phyloP scores from a whole-genome alignment of 2,797 vertebrate genomes.

The Austrolebias charrua region DNA sequence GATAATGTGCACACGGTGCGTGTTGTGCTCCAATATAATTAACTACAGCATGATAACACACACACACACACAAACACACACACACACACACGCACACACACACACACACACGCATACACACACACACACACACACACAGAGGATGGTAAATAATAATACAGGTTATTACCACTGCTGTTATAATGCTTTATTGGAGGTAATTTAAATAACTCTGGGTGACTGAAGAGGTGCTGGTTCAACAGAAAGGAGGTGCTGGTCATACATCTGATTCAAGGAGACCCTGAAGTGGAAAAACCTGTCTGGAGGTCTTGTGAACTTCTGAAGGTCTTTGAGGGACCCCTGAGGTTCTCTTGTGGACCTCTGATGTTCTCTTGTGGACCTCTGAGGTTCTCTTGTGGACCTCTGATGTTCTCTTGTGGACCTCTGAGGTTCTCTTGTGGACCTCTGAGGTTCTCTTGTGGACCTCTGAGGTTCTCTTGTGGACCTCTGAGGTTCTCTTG shows the following conservation, averaged over 20 bases:
- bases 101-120: conserved; percentile 40
- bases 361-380: too few species aligned
- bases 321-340: too few species aligned
- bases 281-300: background rate
- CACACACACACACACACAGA: conserved; percentile 31
- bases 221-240: conserved; percentile 53
- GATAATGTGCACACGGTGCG: conserved; percentile 66
- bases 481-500: too few species aligned
- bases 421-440: too few species aligned
- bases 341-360: too few species aligned
- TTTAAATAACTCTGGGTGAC: conserved; percentile 66
- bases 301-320: too few species aligned
- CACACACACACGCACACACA: conserved; percentile 33
- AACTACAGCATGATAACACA: conserved; percentile 71
- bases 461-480: too few species aligned
- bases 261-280: conserved; percentile 17
- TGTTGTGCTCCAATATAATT: conserved; percentile 72
- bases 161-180: conserved; percentile 66
- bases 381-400: too few species aligned
- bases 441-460: too few species aligned
- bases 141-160: conserved; percentile 76
- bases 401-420: too few species aligned
- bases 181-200: conserved; percentile 69
- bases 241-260: conserved; percentile 30
- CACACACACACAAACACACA: conserved; percentile 37